Base-by-base conservation (phyloP, 1,140 invertebrate species). In the Camponotus vicinus region DNA sequence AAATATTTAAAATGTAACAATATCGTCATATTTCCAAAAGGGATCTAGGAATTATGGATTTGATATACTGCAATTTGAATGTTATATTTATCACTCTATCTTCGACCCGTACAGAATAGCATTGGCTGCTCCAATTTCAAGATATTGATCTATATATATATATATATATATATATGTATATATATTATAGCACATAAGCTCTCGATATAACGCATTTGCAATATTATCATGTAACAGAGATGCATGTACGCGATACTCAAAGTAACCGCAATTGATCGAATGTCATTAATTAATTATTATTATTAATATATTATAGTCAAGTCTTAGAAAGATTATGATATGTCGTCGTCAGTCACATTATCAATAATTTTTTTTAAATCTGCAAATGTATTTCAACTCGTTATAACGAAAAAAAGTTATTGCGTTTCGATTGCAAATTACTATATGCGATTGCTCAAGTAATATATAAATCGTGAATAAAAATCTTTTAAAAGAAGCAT, bases 131-230 rank as follows among this genome's bases (percentile, higher is more conserved):
- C 34, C 37, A 57, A 15, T 80, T 79, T 27, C 34, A 59, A 82
- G 78, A 82, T 82, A 82, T 82, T 71, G 52, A 71, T 82, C 49
- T 71, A 57, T 66, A 32, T 27, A 66, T 34, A 34, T 34, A 40
- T 70, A 57, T 64, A 32, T 40, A 40, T 40, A 40, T 40, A 40
- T 40, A 40, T 40, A 40, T 40, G 7, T 40, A 40, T 40, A 40
- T 21, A 67, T 37, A 37, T 37, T 32, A 75, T 37, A 37, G 67
- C 21, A 6, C n/a, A 69, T 27, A 49, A 18, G 13, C 13, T 40
- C 9, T 37, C 18, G 34, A 34, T 45, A 71, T 71, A 80, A 70
- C 34, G 15, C 6, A 52, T 55, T 45, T n/a, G n/a, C 45, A 9
- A 52, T 52, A 45, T 79, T 45, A 63, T 34, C 59, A 34, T 49